Evolutionary conservation across 2,888 invertebrate species (phyloP).

Genomic region (Sinelater perroti): DNA sequence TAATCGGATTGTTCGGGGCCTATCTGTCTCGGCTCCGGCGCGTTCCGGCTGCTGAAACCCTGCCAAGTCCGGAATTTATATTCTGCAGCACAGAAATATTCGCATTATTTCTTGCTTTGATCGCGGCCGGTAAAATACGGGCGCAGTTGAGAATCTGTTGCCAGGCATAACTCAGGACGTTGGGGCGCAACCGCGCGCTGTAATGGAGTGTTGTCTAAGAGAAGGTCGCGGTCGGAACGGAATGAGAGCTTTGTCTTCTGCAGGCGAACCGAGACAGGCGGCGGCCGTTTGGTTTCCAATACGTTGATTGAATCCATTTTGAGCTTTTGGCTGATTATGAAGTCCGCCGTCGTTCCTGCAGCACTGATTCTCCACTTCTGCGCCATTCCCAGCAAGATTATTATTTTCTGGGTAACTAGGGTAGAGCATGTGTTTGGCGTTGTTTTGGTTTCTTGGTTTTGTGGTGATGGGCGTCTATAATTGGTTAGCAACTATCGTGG

Average conservation of each 20-base stretch:
- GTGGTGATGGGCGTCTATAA: no score
- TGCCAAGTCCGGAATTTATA: slow-evolving; percentile 29
- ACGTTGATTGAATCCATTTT: slow-evolving; percentile 16
- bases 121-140: slow-evolving; percentile 16
- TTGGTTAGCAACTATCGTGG: no score
- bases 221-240: slow-evolving; percentile 10
- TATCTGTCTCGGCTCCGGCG: slow-evolving; percentile 2
- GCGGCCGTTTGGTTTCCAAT: slow-evolving; percentile 11
- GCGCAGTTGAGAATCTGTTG: slow-evolving; percentile 16
- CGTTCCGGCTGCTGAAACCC: slow-evolving; percentile 13
- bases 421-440: no score
- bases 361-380: no score
- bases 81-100: slow-evolving; percentile 24
- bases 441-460: no score
- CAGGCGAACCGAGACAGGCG: slow-evolving; percentile 1
- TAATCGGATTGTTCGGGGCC: slow-evolving; percentile 18
- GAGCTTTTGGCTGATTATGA: no score
- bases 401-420: no score
- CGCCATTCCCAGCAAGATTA: no score
- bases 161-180: slow-evolving; percentile 6
- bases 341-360: no score
- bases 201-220: slow-evolving; percentile 6
- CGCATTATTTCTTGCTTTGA: slow-evolving; percentile 17
- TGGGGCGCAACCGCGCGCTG: background rate
- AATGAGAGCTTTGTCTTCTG: slow-evolving; percentile 6